These are phyloP conservation scores for Drosophila pectinifera DNA, from an alignment of 1,140 invertebrate genomes.

Conservation along the genomic window DNA sequence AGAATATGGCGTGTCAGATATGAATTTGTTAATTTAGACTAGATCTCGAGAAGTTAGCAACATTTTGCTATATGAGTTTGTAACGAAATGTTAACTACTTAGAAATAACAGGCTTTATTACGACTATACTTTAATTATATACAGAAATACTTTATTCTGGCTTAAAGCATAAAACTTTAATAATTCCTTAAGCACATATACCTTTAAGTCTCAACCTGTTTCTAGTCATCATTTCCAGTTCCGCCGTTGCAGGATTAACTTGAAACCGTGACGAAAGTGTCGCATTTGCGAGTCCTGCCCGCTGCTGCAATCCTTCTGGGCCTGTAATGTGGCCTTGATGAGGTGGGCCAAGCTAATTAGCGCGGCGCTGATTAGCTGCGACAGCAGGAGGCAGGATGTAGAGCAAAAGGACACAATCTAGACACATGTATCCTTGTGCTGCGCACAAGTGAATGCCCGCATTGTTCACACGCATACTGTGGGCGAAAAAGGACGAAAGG, in stretches of 20 bases:
- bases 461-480: slow-evolving; percentile 57
- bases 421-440: slow-evolving; percentile 50
- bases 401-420: slow-evolving; percentile 21
- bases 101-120: background rate
- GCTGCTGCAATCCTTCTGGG: slow-evolving; percentile 44
- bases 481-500: slow-evolving; percentile 12
- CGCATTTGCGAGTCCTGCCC: slow-evolving; percentile 15
- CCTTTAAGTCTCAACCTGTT: slow-evolving; percentile 1
- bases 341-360: slow-evolving; percentile 75
- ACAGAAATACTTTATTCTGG: background rate
- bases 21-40: background rate
- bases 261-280: slow-evolving; percentile 39
- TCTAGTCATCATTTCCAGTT: background rate
- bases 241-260: background rate
- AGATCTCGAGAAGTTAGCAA: background rate
- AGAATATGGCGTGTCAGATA: background rate
- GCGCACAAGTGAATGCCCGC: slow-evolving; percentile 54
- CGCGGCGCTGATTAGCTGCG: slow-evolving; percentile 59
- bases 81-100: background rate
- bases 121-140: background rate
- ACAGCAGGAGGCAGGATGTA: slow-evolving; percentile 35
- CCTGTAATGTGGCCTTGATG: slow-evolving; percentile 72
- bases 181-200: too few species aligned
- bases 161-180: background rate
- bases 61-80: too few species aligned